Evolutionary conservation across 1,140 invertebrate species (phyloP), one percentile per base, ranked within the genome.

Genomic region (Macrosteles quadrilineatus): DNA sequence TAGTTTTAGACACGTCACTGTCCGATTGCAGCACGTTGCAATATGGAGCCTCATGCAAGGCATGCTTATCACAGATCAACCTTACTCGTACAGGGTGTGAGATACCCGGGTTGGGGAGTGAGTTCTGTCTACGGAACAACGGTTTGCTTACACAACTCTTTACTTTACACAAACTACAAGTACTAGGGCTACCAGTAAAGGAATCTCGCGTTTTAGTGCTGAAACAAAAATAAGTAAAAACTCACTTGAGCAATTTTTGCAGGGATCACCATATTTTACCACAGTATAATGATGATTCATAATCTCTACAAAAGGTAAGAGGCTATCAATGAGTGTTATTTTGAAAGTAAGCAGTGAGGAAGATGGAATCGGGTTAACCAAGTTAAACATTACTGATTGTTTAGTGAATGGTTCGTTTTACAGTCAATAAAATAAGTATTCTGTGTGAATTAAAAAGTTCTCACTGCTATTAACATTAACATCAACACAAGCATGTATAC

Each of bases 1-100:
- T 9, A 9, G 14, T 50, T 50, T 50, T 50, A 6, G 47, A 50
- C 14, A 50, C 23, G n/a, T 63, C 59, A 32, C 59, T 63, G 17
- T 63, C 59, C 9, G 59, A 63, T 1, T 31, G 31, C 29, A 63
- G 29, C 17, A 63, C 59, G 29, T 63, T 23, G 14, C 31, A 17
- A 1, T 31, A 32, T 3, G 59, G 31, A 17, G 30, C 59, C 59
- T 29, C 59, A 19, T 63, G 59, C 29, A 63, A 29, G 29, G 59
- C 59, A 31, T 63, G 59, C 31, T 63, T 63, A 36, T 63, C 59
- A 63, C 59, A 63, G 29, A 63, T 63, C 31, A 63, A 11, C n/a
- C n/a, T 32, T 19, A 63, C 59, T 6, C 32, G 59, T n/a, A 63
- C 11, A 63, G 59, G 59, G 29, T 31, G 31, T 6, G 27, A 31